Evolutionary conservation across 2,888 invertebrate species (phyloP), one percentile per base, ranked within the genome.

Genomic region (Tribolium freemani): DNA sequence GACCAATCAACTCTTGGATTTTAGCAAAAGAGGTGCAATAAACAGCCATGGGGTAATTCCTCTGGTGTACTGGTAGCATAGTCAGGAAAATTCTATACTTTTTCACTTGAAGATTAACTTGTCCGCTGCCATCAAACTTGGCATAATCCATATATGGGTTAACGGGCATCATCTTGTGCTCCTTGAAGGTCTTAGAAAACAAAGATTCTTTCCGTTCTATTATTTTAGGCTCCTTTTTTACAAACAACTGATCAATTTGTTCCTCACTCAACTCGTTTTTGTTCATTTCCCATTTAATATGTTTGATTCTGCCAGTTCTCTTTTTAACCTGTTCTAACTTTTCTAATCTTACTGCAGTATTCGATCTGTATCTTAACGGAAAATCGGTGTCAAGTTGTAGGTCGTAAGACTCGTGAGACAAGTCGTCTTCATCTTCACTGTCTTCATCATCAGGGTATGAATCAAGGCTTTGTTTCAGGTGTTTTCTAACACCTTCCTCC

Each of bases 111-210:
- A 94, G 88, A 21, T 93, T 94, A 67, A 93, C 89, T 85, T 95
- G 95, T 38, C 93, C 93, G 72, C 93, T 94, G 74, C 97, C 97
- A 88, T 98, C 97, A 86, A 94, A 98, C 86, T 94, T 94, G 2
- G 96, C 94, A 88, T 93, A 98, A 82, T 95, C 94, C 74, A 94
- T 90, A 86, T 94, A 98, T 61, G 96, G 96, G 86, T 97, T 96
- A 81, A 93, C 91, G 0, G 94, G 94, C 73, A 93, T 87, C 80
- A 92, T 90, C 0, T 94, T 93, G 77, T 92, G 93, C 79, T 93
- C 93, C 78, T 93, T 91, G 53, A 98, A 85, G 78, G 94, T 93
- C 80, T 93, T 91, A 0, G 94, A 88, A 51, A 98, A 87, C 72
- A 93, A 87, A 21, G 96, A 96, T 76, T 85, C 82, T 79, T 84